These are phyloP conservation scores for Drosophila melanosoma DNA, from an alignment of 2,888 invertebrate genomes.

Conservation along the genomic window DNA sequence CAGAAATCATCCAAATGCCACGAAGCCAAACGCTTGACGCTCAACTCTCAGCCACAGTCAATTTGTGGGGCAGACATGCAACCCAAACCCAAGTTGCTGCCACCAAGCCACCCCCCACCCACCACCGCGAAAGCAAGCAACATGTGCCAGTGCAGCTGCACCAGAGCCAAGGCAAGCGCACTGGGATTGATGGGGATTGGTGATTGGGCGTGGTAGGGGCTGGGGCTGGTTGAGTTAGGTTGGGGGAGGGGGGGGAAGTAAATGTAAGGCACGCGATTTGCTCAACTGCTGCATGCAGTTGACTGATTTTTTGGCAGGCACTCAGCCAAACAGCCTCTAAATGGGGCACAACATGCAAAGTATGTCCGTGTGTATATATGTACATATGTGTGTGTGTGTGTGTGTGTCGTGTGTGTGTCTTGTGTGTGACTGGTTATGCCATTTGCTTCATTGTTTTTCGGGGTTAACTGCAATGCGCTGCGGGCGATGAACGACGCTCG, in stretches of 20 bases:
- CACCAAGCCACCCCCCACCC: background rate
- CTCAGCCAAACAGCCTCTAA: slow-evolving; percentile 51
- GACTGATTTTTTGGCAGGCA: slow-evolving; percentile 64
- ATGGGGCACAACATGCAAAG: slow-evolving; percentile 69
- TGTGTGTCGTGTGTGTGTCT: slow-evolving; percentile 15
- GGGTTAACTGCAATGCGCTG: slow-evolving; percentile 79
- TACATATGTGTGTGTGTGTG: background rate
- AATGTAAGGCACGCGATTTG: slow-evolving; percentile 60
- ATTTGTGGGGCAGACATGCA: slow-evolving; percentile 46
- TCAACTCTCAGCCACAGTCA: slow-evolving; percentile 42
- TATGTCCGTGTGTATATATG: slow-evolving; percentile 1
- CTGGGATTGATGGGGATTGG: background rate
- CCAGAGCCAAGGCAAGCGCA: slow-evolving; percentile 42
- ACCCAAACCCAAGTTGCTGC: background rate
- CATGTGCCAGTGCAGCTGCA: slow-evolving; percentile 65
- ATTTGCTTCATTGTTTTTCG: slow-evolving; percentile 77
- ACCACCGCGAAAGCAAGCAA: slow-evolving; percentile 30
- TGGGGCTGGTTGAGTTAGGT: background rate
- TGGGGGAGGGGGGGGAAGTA: slow-evolving; percentile 1
- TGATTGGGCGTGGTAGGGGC: background rate
- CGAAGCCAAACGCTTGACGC: slow-evolving; percentile 51
- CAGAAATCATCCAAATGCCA: slow-evolving; percentile 78
- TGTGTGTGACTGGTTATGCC: slow-evolving; percentile 44
- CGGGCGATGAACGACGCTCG: slow-evolving; percentile 53
- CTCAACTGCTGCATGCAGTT: slow-evolving; percentile 65